These are phyloP conservation scores for Aegypius monachus DNA, from an alignment of 2,113 vertebrate species.

Conservation along the genomic window DNA sequence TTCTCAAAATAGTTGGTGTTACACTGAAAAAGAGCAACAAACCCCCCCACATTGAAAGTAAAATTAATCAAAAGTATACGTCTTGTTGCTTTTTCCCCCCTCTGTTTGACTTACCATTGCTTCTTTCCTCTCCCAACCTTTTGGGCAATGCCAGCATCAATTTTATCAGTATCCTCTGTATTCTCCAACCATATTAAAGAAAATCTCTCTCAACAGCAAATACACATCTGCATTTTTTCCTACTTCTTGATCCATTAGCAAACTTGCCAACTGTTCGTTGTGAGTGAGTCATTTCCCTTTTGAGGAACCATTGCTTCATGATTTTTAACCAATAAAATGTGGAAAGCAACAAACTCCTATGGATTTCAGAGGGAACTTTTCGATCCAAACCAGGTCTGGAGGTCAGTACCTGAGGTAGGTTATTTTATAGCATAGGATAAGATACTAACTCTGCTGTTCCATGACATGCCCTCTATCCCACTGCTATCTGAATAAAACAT, in stretches of 20 bases:
- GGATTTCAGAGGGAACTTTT: neutral
- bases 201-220: neutral
- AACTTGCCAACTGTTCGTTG: neutral
- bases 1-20: neutral
- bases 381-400: neutral
- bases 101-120: neutral
- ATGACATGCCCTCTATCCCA: neutral
- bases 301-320: neutral
- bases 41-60: neutral
- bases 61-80: neutral
- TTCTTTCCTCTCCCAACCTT: neutral
- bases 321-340: neutral
- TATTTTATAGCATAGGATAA: neutral
- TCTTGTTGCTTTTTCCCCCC: rapidly evolving
- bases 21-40: neutral
- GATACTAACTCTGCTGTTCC: neutral
- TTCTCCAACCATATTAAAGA: neutral
- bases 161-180: neutral
- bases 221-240: neutral
- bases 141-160: neutral
- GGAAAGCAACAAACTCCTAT: neutral
- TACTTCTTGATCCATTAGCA: neutral
- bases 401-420: neutral
- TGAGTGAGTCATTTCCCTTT: neutral
- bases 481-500: neutral